Evolutionary conservation across 1,140 invertebrate genomes (phyloP).

Genomic region (Drosophila quadrilineata): DNA sequence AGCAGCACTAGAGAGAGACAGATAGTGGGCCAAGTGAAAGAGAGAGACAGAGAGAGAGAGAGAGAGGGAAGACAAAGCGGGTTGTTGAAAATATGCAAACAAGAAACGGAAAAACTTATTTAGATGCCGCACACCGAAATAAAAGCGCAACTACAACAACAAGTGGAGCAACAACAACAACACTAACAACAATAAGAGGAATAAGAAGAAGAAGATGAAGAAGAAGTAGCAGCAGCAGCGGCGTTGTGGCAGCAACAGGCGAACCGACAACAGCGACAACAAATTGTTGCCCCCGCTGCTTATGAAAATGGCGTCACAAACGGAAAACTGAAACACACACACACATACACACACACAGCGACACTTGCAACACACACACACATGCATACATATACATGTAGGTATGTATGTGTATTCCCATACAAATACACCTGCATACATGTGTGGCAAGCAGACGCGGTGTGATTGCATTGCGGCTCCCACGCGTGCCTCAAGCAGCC

Average conservation of each 20-base stretch:
- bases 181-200: conserved; percentile 3
- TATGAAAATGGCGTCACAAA: conserved; percentile 76
- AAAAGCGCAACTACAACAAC: conserved; percentile 30
- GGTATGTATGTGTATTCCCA: too few relatives aligned
- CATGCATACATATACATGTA: background rate
- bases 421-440: too few relatives aligned
- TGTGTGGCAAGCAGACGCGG: too few relatives aligned
- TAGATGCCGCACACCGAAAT: conserved; percentile 60
- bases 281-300: conserved; percentile 67
- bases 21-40: conserved; percentile 6
- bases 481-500: conserved; percentile 30
- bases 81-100: conserved; percentile 71
- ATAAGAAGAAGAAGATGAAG: too few relatives aligned
- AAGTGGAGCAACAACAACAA: conserved; percentile 3
- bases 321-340: conserved; percentile 29
- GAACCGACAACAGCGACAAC: conserved; percentile 32
- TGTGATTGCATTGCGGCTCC: conserved; percentile 26
- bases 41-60: background rate
- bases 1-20: too few relatives aligned
- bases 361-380: background rate
- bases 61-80: conserved; percentile 9
- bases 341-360: background rate
- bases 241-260: conserved; percentile 12
- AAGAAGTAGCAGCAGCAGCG: too few relatives aligned
- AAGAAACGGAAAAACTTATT: conserved; percentile 78